Evolutionary conservation across 64 coral and sea anemone genomes (phyloP), one percentile per base, ranked within the genome.

Genomic region (Montipora capricornis): DNA sequence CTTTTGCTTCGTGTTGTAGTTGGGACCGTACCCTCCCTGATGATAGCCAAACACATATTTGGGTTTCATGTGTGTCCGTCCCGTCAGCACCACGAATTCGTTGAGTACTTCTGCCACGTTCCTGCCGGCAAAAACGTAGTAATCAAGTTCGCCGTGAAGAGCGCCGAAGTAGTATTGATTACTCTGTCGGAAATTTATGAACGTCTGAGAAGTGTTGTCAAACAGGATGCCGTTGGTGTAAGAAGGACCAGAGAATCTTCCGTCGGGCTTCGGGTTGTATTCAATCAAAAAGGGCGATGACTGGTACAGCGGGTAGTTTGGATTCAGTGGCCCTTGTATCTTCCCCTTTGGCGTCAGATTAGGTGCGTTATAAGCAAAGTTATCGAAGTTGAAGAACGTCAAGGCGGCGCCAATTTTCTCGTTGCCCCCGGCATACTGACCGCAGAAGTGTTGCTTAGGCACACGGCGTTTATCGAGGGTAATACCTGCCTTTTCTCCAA

Each of bases 301-400:
- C 73, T 96, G 91, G 69, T 96, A 96, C 2, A 96, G 68, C 14
- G 95, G 95, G 3, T 59, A 76, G 47, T 96, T 93, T 16, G 95
- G 95, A 58, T 96, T 96, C 88, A 96, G 17, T 6, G 95, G 79
- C 0, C 95, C 95, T 73, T 78, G 79, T 1, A 87, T 44, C 20
- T 96, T 91, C 8, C 95, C 95, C 52, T 90, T 81, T 5, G 95
- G 95, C 44, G 95, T 93, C 7, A 96, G 79, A 50, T 96, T 91
- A 17, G 95, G 95, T 3, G 91, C 95, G 2, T 87, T 70, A 76
- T 96, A 96, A 11, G 91, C 95, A 87, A 96, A 96, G 75, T 96
- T 96, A 20, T 96, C 95, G 59, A 44, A 96, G 91, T 96, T 96
- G 55, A 96, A 96, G 29, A 90, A 96, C 5, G 95, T 96, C 91